phyloP scores from a whole-genome alignment of 35 echinoderm and acorn worm genomes.

The Ophioderma brevispina region DNA sequence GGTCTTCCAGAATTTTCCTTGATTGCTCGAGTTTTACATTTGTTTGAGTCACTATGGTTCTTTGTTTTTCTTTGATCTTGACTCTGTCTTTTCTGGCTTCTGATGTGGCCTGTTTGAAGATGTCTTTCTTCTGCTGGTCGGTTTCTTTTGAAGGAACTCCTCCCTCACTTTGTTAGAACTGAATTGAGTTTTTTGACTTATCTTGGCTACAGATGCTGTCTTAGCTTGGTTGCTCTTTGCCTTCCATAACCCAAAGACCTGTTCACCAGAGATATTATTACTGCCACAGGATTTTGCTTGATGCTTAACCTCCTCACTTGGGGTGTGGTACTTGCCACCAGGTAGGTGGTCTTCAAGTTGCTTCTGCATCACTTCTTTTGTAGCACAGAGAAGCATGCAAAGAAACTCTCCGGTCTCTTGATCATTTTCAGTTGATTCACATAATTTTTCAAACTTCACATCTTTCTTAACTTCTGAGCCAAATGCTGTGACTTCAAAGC shows the following conservation, averaged over 20 bases:
- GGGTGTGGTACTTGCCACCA: constrained; percentile 6
- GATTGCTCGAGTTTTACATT: constrained; percentile 5
- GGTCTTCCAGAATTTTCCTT: background rate
- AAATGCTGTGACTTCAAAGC: background rate
- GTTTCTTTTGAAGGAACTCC: background rate
- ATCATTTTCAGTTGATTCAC: background rate
- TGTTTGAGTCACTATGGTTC: background rate
- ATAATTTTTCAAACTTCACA: background rate
- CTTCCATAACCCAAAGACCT: background rate
- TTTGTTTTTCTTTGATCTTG: background rate
- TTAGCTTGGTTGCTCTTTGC: background rate
- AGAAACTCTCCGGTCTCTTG: background rate
- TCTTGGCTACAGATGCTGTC: background rate
- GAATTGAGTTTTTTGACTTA: background rate
- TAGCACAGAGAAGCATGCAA: background rate
- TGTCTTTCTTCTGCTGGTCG: background rate
- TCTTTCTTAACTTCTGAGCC: background rate
- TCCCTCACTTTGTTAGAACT: background rate
- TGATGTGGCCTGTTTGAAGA: background rate
- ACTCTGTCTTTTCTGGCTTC: background rate
- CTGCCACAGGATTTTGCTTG: background rate
- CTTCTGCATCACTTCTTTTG: constrained; percentile 10
- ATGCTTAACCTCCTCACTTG: background rate
- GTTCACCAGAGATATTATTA: constrained; percentile 18
- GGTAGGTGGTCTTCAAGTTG: constrained; percentile 18